Conservation (phyloP, 1,140 invertebrate genomes). For the Bombus picipes region DNA sequence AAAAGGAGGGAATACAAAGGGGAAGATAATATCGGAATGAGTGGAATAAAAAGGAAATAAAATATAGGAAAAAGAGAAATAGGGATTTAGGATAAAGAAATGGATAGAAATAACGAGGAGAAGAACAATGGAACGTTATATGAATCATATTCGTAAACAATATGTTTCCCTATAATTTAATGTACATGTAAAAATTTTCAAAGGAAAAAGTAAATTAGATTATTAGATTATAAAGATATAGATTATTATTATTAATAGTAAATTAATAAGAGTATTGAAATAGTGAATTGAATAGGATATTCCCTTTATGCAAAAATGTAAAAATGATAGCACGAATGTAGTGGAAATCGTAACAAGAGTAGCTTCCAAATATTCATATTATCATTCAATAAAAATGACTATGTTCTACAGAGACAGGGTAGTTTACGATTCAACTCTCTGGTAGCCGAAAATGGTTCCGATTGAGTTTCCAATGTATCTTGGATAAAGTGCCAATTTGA, state of each 20-base stretch:
- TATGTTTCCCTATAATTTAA: too few species aligned
- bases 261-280: too few species aligned
- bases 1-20: neutral
- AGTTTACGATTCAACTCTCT: neutral
- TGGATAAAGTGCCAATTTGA: neutral
- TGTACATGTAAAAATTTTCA: too few species aligned
- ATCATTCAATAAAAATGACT: neutral
- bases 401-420: neutral
- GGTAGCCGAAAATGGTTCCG: neutral
- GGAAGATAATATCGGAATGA: neutral
- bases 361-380: neutral
- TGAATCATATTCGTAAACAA: neutral
- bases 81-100: neutral
- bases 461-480: neutral
- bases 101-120: neutral
- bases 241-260: too few species aligned
- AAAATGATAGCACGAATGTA: too few species aligned
- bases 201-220: too few species aligned
- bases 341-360: too few species aligned
- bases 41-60: neutral
- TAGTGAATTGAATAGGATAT: too few species aligned
- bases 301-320: too few species aligned
- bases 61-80: too few species aligned
- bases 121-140: neutral
- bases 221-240: too few species aligned